Conservation (phyloP, 2,888 invertebrate genomes). For the Ellobium chinense region DNA sequence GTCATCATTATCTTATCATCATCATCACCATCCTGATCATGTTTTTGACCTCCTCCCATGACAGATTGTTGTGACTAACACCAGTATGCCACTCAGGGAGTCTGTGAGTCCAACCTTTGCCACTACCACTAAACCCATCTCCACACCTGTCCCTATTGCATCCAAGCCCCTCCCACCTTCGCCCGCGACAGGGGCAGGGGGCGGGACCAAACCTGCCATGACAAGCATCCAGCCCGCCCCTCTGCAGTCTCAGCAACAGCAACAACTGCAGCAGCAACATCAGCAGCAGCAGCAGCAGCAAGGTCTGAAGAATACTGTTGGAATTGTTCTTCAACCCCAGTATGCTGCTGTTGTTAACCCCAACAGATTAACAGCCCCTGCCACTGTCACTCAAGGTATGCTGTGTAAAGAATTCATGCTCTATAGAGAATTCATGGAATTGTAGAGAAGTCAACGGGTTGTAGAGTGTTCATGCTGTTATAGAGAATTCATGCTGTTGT, state of each 20-base stretch:
- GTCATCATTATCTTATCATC: too few relatives aligned
- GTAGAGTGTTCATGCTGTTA: too few relatives aligned
- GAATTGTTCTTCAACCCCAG: conserved; percentile 45
- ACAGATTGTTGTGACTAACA: conserved; percentile 29
- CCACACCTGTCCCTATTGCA: conserved; percentile 72
- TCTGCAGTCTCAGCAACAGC: conserved; percentile 38
- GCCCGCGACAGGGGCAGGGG: conserved; percentile 6
- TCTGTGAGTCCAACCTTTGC: conserved; percentile 66
- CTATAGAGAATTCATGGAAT: too few relatives aligned
- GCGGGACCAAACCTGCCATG: conserved; percentile 26
- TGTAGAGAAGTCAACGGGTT: too few relatives aligned
- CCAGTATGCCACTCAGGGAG: conserved; percentile 1
- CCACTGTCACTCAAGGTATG: conserved; percentile 29
- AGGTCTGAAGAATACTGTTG: conserved; percentile 34
- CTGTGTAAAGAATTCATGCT: too few relatives aligned
- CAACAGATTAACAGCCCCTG: conserved; percentile 39
- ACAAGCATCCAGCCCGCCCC: conserved; percentile 46
- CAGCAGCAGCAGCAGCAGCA: conserved; percentile 45
- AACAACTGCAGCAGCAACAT: conserved; percentile 9
- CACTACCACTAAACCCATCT: conserved; percentile 70
- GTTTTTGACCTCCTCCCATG: not conserved
- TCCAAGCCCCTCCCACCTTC: conserved; percentile 63
- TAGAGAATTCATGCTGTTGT: too few relatives aligned
- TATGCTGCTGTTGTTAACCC: conserved; percentile 46
- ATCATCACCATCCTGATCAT: too few relatives aligned